Percentiles rank a stretch among this genome's conserved stretches.
These are phyloP conservation scores for Botia kubotai DNA, from an alignment of 2,797 vertebrate species.

Conservation along the genomic window DNA sequence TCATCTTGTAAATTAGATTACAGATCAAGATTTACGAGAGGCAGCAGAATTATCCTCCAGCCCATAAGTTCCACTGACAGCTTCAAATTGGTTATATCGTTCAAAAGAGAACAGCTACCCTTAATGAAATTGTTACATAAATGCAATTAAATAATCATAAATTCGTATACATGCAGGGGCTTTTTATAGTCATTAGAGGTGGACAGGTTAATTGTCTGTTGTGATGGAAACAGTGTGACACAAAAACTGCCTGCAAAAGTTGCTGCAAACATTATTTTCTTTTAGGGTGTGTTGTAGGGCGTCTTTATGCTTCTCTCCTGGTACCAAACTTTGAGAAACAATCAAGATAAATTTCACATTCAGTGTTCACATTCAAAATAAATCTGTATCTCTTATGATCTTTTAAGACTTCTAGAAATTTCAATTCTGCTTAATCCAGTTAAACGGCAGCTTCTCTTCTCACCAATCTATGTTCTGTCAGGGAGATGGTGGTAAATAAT, in stretches of 20 bases:
- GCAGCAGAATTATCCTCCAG: conserved; percentile 36
- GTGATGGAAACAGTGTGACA: conserved; percentile 21
- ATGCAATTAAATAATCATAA: conserved; percentile 52
- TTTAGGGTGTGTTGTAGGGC: too few relatives aligned
- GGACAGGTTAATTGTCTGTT: background rate
- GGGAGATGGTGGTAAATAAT: background rate
- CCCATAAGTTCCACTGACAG: conserved; percentile 40
- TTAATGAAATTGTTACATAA: conserved; percentile 56
- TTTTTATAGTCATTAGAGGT: conserved; percentile 4
- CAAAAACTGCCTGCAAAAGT: too few relatives aligned
- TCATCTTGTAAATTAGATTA: conserved; percentile 38
- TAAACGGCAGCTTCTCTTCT: background rate
- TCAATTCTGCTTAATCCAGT: conserved; percentile 1
- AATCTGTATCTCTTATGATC: background rate
- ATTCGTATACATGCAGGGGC: conserved; percentile 22
- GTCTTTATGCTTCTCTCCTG: too few relatives aligned
- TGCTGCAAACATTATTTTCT: too few relatives aligned
- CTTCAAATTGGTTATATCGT: conserved; percentile 40
- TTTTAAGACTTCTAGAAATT: background rate
- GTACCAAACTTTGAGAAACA: background rate
- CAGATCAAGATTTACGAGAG: conserved; percentile 40
- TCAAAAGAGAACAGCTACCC: conserved; percentile 37
- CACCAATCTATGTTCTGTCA: background rate
- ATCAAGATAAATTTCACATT: background rate
- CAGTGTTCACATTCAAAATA: conserved; percentile 1